Conservation (phyloP, 2,797 vertebrate species). For the Iguana delicatissima region DNA sequence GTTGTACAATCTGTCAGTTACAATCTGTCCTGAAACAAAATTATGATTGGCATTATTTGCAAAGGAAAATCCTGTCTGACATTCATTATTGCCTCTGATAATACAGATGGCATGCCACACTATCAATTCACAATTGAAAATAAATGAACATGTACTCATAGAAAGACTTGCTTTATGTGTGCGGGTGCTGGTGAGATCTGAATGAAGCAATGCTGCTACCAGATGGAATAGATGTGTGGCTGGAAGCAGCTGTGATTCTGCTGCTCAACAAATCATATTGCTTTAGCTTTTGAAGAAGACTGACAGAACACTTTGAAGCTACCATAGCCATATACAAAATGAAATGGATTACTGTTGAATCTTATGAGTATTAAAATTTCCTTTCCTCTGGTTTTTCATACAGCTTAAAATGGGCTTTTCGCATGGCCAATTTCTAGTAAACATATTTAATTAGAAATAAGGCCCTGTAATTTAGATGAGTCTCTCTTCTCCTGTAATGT, state of each 20-base stretch:
- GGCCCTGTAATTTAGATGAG: neutral
- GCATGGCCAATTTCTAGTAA: neutral
- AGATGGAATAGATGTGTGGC: conserved; percentile 8
- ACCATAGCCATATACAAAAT: neutral
- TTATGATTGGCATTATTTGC: conserved; percentile 9
- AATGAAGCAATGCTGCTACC: neutral
- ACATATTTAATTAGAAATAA: neutral
- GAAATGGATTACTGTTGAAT: conserved; percentile 5
- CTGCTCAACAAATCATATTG: conserved; percentile 25
- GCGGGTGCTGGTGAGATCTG: neutral
- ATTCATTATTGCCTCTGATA: conserved; percentile 32
- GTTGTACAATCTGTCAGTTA: neutral
- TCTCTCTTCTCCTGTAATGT: neutral
- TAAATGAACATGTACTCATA: conserved; percentile 15
- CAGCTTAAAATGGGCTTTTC: conserved; percentile 11
- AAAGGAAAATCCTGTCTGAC: conserved; percentile 27
- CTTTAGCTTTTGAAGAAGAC: conserved; percentile 23
- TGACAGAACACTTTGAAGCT: conserved; percentile 41
- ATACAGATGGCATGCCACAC: conserved; percentile 16
- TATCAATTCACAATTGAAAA: conserved; percentile 23
- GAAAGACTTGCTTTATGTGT: conserved; percentile 26
- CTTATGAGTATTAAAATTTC: neutral
- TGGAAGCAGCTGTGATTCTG: neutral
- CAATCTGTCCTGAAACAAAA: conserved; percentile 25
- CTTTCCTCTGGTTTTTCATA: neutral